phyloP scores from a whole-genome alignment of 2,797 vertebrate genomes.

The Sebastes kiyomatsui region DNA sequence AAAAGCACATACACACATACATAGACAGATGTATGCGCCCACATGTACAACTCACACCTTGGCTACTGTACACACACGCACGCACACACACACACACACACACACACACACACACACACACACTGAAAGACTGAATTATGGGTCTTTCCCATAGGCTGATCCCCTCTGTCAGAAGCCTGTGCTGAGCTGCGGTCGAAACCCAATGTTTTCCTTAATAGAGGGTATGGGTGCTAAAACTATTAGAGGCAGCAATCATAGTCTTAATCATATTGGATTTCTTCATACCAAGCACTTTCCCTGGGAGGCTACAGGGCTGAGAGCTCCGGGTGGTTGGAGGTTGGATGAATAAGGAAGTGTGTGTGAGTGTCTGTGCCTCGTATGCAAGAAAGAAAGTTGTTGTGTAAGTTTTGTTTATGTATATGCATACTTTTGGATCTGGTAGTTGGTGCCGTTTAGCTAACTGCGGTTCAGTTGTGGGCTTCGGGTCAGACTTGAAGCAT shows the following conservation, averaged over 20 bases:
- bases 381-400: background rate
- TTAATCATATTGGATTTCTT: slow-evolving; percentile 77
- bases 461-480: background rate
- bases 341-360: slow-evolving; percentile 27
- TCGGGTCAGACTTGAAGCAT: background rate
- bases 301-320: slow-evolving; percentile 32
- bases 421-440: background rate
- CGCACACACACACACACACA: background rate
- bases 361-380: background rate
- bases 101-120: slow-evolving; percentile 5
- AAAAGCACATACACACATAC: background rate
- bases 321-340: slow-evolving; percentile 38
- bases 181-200: slow-evolving; percentile 68
- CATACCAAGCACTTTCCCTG: slow-evolving; percentile 67
- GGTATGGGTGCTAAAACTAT: slow-evolving; percentile 78
- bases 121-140: slow-evolving; percentile 38
- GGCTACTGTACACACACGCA: background rate
- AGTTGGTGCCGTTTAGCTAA: background rate
- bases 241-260: slow-evolving; percentile 70
- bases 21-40: slow-evolving; percentile 11
- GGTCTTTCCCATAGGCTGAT: slow-evolving; percentile 47
- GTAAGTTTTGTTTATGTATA: background rate
- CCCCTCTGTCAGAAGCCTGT: slow-evolving; percentile 48
- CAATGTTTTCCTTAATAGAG: slow-evolving; percentile 74
- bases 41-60: slow-evolving; percentile 37